Evolutionary conservation across 1,140 invertebrate species (phyloP), one percentile per base, ranked within the genome.

Genomic region (Penaeus indicus): DNA sequence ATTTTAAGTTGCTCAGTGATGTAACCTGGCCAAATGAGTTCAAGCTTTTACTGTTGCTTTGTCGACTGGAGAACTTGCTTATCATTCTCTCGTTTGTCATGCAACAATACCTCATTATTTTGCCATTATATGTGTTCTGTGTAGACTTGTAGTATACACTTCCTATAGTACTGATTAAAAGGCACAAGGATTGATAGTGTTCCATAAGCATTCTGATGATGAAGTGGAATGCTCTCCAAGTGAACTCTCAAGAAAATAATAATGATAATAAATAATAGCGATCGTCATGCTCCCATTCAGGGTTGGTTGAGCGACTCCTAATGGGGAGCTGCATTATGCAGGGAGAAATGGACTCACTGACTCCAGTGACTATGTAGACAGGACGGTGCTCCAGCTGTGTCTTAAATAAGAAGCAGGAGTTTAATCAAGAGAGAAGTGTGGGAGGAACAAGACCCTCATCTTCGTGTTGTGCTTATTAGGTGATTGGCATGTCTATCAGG

Each of bases 101-200:
- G 77, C 85, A 79, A 87, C 63, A 72, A 64, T 86, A 86, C 77
- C 85, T 86, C 78, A 87, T 81, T 87, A 81, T 81, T 84, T 87
- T 87, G 78, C 85, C 78, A 81, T 87, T 87, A 79, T 86, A 60
- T 87, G 67, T 82, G 78, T 87, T 54, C 54, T 87, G 62, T 81
- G 78, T 87, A 87, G 85, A 87, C 79, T 32, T 80, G 69, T 85
- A 85, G 84, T 72, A 61, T 82, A 82, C 27, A 63, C 75, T 54
- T 54, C 54, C 54, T 79, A 81, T 72, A 42, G 72, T 84, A 75
- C 77, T 87, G 72, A 80, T 25, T 42, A 54, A 80, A 87, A 64
- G 80, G 85, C 85, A 87, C 79, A 87, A 80, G 77, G 54, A 64
- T 63, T 82, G 78, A 87, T 42, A 87, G 67, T 42, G 62, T 87